phyloP scores from a whole-genome alignment of 2,797 vertebrate species.

The Sebastes vulpes region DNA sequence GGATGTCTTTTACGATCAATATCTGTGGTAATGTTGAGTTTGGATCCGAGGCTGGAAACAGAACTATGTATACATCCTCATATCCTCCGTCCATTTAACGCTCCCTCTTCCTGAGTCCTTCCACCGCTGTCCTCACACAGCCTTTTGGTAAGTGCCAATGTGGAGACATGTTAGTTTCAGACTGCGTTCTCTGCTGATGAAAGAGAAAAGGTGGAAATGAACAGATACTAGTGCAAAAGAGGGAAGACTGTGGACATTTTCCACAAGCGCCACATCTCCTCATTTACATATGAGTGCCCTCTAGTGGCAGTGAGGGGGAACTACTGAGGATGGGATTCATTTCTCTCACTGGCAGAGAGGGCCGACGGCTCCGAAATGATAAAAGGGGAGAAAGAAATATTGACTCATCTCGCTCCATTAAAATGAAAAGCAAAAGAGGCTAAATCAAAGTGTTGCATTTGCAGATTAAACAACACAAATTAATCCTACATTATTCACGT shows the following conservation, averaged over 20 bases:
- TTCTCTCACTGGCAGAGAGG: slow-evolving; percentile 23
- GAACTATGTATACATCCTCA: neutral
- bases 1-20: slow-evolving; percentile 54
- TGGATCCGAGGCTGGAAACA: slow-evolving; percentile 31
- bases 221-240: neutral
- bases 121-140: neutral
- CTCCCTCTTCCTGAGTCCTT: neutral
- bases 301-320: slow-evolving; percentile 65
- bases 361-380: slow-evolving; percentile 51
- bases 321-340: slow-evolving; percentile 24
- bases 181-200: slow-evolving; percentile 1
- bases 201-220: slow-evolving; percentile 19
- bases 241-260: neutral
- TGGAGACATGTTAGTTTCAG: slow-evolving; percentile 11
- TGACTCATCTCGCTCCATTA: slow-evolving; percentile 52
- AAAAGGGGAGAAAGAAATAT: slow-evolving; percentile 33
- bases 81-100: slow-evolving; percentile 8
- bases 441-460: slow-evolving; percentile 14
- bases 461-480: slow-evolving; percentile 19
- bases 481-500: neutral
- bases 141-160: neutral
- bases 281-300: slow-evolving; percentile 67
- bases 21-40: slow-evolving; percentile 47
- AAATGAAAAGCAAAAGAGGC: slow-evolving; percentile 37
- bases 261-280: neutral